Evolutionary conservation across 2,888 invertebrate genomes (phyloP), one percentile per base, ranked within the genome.

Genomic region (Megaustenia siamemsis): DNA sequence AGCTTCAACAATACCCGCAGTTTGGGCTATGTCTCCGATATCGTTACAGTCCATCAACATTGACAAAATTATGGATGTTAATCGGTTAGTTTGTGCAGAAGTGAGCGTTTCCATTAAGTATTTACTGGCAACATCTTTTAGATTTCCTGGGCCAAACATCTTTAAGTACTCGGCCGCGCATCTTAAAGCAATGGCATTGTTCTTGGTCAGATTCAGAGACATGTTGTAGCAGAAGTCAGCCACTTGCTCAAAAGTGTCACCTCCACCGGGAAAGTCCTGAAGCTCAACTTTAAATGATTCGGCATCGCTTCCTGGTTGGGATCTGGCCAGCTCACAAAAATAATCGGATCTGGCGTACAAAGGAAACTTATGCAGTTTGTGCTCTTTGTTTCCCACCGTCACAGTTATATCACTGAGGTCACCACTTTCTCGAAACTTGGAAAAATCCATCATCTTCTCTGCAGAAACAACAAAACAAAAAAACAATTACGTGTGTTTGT

Each of bases 141-240:
- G 87, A 86, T 93, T 93, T 24, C 91, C 92, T 1, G 89, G 78
- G 15, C 92, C 92, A 24, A 88, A 88, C 93, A 93, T 93, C 83
- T 92, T 90, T 63, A 94, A 88, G 78, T 89, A 91, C 71, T 93
- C 92, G 12, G 94, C 93, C 0, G 93, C 93, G 86, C 93, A 92
- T 38, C 93, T 88, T 8, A 93, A 88, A 43, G 90, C 88, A 6
- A 93, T 91, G 0, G 92, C 91, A 85, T 93, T 93, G 28, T 91
- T 88, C 79, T 90, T 90, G 15, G 89, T 91, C 21, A 93, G 88
- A 69, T 91, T 89, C 12, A 93, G 87, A 77, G 89, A 88, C 90
- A 93, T 92, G 86, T 90, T 92, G 88, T 94, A 94, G 86, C 93
- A 94, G 85, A 93, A 94, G 86, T 94, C 93, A 8, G 93, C 93